phyloP scores from a whole-genome alignment of 2,113 vertebrate species.

The Nesogale talazaci region DNA sequence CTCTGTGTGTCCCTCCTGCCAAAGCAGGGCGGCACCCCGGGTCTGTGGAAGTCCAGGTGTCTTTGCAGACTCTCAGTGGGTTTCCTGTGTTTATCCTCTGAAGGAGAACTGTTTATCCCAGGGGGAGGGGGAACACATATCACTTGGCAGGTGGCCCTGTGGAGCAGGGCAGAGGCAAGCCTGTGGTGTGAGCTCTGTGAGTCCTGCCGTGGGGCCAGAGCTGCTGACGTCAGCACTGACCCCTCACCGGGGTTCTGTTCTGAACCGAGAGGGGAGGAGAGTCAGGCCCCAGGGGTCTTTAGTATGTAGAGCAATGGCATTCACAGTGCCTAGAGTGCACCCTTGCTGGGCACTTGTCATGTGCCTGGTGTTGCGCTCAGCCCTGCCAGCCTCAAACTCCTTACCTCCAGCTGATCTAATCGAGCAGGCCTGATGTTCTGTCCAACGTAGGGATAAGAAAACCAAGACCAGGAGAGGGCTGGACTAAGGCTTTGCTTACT shows the following conservation, averaged over 20 bases:
- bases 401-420: too few species aligned
- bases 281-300: not conserved
- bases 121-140: not conserved
- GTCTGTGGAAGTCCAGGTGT: not conserved
- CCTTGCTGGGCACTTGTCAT: not conserved
- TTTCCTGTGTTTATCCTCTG: slow-evolving; percentile 18
- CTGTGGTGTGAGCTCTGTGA: not conserved
- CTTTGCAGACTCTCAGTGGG: not conserved
- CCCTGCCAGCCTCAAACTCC: not conserved
- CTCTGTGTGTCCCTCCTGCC: slow-evolving; percentile 21
- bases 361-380: not conserved
- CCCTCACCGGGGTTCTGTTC: not conserved
- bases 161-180: not conserved
- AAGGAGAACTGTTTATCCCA: not conserved
- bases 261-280: not conserved
- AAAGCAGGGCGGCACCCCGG: not conserved
- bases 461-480: not conserved
- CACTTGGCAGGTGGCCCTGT: not conserved
- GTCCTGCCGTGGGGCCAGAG: not conserved
- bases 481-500: not conserved
- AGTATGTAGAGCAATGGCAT: accelerated
- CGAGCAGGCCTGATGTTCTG: accelerated
- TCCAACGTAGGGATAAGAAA: not conserved
- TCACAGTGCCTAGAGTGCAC: not conserved
- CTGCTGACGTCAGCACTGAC: not conserved